Percentiles rank a stretch among this genome's conserved stretches.
phyloP scores from a whole-genome alignment of 1,140 invertebrate species.

The Drosophila hydei region DNA sequence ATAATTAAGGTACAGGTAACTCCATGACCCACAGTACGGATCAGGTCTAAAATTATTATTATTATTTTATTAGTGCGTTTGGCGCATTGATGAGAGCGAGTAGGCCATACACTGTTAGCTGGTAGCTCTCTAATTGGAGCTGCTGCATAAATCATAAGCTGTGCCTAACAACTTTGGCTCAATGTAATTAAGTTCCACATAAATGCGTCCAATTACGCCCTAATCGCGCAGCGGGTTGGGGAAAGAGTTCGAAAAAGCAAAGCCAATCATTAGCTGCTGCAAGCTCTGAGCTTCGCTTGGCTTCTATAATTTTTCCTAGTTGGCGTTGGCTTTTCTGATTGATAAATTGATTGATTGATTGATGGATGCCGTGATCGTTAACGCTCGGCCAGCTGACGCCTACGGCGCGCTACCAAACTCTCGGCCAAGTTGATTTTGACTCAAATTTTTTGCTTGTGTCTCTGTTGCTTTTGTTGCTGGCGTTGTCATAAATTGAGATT shows the following conservation, averaged over 20 bases:
- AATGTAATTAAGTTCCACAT: slow-evolving; percentile 26
- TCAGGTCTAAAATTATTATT: slow-evolving; percentile 9
- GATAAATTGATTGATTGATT: slow-evolving; percentile 77
- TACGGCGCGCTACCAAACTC: slow-evolving; percentile 7
- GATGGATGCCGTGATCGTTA: slow-evolving; percentile 65
- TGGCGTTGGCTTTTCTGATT: slow-evolving; percentile 68
- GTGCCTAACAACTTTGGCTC: neutral
- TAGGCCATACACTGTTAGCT: neutral
- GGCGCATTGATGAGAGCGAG: slow-evolving; percentile 9
- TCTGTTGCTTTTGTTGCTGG: slow-evolving; percentile 34
- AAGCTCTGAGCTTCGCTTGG: neutral
- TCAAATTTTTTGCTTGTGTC: slow-evolving; percentile 5
- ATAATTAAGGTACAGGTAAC: slow-evolving; percentile 30
- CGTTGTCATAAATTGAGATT: slow-evolving; percentile 80
- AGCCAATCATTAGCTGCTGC: slow-evolving; percentile 13
- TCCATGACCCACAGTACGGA: neutral
- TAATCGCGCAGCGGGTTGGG: slow-evolving; percentile 18
- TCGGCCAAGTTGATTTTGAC: slow-evolving; percentile 29
- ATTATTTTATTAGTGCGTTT: slow-evolving; percentile 29
- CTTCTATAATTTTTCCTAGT: slow-evolving; percentile 36
- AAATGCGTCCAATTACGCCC: slow-evolving; percentile 27
- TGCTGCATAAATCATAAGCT: slow-evolving; percentile 46
- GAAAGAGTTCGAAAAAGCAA: neutral
- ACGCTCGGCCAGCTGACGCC: slow-evolving; percentile 30
- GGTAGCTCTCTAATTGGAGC: slow-evolving; percentile 13